Percentiles rank a stretch among this genome's conserved stretches.
Conservation (phyloP, 2,113 vertebrate genomes). For the Maccullochella peelii region DNA sequence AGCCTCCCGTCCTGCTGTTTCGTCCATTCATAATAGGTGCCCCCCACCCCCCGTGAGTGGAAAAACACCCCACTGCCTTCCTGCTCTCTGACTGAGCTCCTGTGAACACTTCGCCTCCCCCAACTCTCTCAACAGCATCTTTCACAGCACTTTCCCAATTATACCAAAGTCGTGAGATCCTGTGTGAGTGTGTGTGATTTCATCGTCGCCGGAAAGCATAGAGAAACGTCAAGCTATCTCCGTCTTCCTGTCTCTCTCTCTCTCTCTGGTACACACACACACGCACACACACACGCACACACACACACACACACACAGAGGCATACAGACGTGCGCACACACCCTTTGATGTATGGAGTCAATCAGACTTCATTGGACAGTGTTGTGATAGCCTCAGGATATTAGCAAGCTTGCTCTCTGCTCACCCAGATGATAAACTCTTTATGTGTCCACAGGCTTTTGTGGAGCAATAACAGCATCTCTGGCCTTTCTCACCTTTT, state of each 20-base stretch:
- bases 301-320: not conserved
- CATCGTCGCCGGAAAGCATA: constrained; percentile 33
- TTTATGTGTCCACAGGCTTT: constrained; percentile 70
- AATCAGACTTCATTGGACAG: constrained; percentile 70
- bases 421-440: constrained; percentile 67
- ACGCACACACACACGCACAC: not conserved
- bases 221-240: not conserved
- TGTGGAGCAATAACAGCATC: constrained; percentile 63
- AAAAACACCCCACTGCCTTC: constrained; percentile 60
- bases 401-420: constrained; percentile 59
- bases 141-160: constrained; percentile 59
- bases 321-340: not conserved
- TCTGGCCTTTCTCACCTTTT: constrained; percentile 40
- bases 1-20: constrained; percentile 63
- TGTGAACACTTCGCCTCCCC: constrained; percentile 36
- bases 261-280: constrained; percentile 10
- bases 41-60: constrained; percentile 11
- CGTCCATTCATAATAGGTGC: constrained; percentile 55
- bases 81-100: constrained; percentile 48
- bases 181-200: constrained; percentile 33
- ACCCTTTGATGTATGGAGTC: constrained; percentile 76
- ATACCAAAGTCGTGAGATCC: constrained; percentile 39
- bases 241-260: not conserved
- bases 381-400: constrained; percentile 61
- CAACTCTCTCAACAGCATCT: constrained; percentile 32